phyloP scores from a whole-genome alignment of 2,797 vertebrate genomes.

The Fistularia commersonii region DNA sequence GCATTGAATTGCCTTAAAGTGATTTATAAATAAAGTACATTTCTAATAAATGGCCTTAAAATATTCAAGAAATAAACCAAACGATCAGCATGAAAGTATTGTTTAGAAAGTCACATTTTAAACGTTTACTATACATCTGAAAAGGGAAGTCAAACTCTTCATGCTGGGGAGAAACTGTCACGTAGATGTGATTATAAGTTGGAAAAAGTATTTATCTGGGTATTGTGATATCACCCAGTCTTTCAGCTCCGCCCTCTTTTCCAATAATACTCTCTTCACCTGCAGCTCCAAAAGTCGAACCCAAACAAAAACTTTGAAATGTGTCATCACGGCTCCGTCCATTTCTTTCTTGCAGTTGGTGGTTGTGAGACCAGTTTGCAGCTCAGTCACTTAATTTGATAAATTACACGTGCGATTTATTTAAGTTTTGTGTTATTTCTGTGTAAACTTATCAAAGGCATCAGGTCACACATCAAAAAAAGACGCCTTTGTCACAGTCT shows the following conservation, averaged over 20 bases:
- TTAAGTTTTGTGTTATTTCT: slow-evolving; percentile 28
- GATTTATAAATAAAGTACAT: no score
- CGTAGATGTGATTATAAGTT: not conserved
- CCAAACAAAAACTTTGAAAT: not conserved
- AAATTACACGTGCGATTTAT: slow-evolving; percentile 12
- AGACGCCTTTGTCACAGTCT: no score
- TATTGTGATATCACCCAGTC: no score
- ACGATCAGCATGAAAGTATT: no score
- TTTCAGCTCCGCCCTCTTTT: not conserved
- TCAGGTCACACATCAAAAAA: no score
- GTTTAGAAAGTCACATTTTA: no score
- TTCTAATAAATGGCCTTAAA: no score
- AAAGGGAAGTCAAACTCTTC: no score
- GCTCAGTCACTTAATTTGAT: slow-evolving; percentile 17
- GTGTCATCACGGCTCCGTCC: not conserved
- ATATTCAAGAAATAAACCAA: no score
- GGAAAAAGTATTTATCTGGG: not conserved
- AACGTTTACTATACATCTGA: no score
- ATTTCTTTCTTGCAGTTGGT: not conserved
- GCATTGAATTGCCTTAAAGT: no score
- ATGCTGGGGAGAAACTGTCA: not conserved
- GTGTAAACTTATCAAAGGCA: slow-evolving; percentile 31
- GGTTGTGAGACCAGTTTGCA: slow-evolving; percentile 8
- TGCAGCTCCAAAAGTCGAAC: not conserved
- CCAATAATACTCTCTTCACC: not conserved